Evolutionary conservation across 2,113 vertebrate species (phyloP), one percentile per base, ranked within the genome.

Genomic region (Vidua macroura): DNA sequence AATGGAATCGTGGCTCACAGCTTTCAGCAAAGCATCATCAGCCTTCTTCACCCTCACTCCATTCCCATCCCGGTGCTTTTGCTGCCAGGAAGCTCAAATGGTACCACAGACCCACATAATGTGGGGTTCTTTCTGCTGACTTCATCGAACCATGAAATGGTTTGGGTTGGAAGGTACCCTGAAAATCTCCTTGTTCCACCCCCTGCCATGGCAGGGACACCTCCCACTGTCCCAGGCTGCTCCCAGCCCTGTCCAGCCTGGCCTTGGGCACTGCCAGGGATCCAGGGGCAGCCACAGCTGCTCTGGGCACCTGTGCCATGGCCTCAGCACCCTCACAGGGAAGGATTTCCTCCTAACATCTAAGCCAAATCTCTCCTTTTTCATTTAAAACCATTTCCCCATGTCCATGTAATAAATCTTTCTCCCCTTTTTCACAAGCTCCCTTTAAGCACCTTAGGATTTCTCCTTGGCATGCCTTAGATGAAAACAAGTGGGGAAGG

Each of bases 301-400:
- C 63, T 35, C 17, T 76, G 37, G 17, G 1, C 6, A 6, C 48
- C 31, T 37, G 21, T 43, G 0, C 76, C 51, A 66, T 18, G 16
- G 6, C 31, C 43, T 58, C 0, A 0, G 5, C 25, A 35, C 4
- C 31, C 21, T 1, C 15, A 7, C 18, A 58, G 31, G 18, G 51
- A 33, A 51, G 35, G 19, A 66, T 21, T 52, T 52, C 44, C 25
- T 52, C 60, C 33, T 33, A 9, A 52, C 8, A 44, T 19, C 33
- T 28, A 5, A 52, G 20, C 13, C 16, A 59, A 59, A 88, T 44
- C 52, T 59, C 27, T 73, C 59, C 27, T 37, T 73, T 58, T 59
- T 19, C 4, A 14, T 30, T 82, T 51, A 24, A 59, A 82, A 19
- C 27, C 6, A 0, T 44, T 74, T 39, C 23, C 31, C 23, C 1